Conservation (phyloP, 2,888 invertebrate species). For the Iselma pallidipennis region DNA sequence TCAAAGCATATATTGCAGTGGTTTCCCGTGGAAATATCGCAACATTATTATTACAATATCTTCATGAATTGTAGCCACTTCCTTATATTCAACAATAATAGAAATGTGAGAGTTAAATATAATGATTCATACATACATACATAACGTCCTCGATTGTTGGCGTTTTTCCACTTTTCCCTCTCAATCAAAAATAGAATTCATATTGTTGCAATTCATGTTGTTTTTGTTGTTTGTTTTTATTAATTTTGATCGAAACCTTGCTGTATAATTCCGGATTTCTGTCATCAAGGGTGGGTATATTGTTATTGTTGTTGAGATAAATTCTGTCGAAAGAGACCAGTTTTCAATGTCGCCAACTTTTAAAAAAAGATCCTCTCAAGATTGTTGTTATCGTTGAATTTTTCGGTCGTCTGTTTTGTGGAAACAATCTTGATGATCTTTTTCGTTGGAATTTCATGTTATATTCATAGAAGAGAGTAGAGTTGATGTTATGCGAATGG, state of each 20-base stretch:
- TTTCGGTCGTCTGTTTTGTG: not conserved
- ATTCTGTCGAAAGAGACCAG: not conserved
- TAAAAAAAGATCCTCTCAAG: not conserved
- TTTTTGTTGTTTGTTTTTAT: not conserved
- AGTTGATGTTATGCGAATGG: not conserved
- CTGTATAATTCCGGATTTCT: not conserved
- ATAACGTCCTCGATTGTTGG: too few species aligned
- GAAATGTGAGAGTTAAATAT: not conserved
- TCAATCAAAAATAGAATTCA: not conserved
- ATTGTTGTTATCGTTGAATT: not conserved
- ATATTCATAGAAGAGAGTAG: not conserved
- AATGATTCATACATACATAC: not conserved
- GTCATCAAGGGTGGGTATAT: not conserved
- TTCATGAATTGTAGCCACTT: not conserved
- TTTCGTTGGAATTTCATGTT: not conserved
- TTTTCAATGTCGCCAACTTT: conserved; percentile 1
- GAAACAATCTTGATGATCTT: not conserved
- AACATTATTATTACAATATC: too few species aligned
- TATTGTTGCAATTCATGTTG: not conserved
- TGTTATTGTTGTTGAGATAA: too few species aligned
- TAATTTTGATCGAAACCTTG: not conserved
- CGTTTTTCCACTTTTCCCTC: not conserved
- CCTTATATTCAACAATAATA: not conserved
- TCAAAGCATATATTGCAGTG: too few species aligned
- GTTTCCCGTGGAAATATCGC: too few species aligned